Evolutionary conservation across 1,140 invertebrate species (phyloP).

Genomic region (Trichonephila clavata): DNA sequence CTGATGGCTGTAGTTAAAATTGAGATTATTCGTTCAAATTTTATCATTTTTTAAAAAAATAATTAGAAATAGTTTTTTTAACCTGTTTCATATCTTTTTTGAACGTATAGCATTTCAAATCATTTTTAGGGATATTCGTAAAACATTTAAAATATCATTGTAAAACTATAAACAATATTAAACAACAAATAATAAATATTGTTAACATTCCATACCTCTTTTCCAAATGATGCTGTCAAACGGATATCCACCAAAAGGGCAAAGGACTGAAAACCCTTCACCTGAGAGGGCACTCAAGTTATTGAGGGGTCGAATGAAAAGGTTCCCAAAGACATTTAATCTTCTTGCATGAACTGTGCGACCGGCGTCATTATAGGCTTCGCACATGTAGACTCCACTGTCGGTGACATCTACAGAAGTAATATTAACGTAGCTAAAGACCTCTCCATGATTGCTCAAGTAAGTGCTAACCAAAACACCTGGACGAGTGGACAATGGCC

Average conservation of each 20-base stretch:
- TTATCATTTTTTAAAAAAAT: no score
- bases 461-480: conserved; percentile 72
- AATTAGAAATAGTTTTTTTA: no score
- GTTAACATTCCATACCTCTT: conserved; percentile 64
- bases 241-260: conserved; percentile 77
- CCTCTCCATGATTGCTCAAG: conserved; percentile 83
- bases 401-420: conserved; percentile 89
- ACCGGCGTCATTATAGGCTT: conserved; percentile 80
- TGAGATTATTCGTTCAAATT: no score
- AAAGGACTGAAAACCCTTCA: conserved; percentile 69
- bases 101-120: no score
- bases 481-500: conserved; percentile 74
- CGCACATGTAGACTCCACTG: conserved; percentile 81
- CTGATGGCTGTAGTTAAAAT: no score
- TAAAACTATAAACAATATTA: not conserved
- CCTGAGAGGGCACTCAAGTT: conserved; percentile 76
- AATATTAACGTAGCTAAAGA: conserved; percentile 93
- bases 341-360: conserved; percentile 80
- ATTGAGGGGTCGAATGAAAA: conserved; percentile 81
- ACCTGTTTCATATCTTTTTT: no score
- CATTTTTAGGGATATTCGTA: no score
- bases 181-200: not conserved
- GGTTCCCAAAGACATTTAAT: conserved; percentile 79
- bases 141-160: no score
- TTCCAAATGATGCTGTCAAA: conserved; percentile 73